Conservation (phyloP, 2,888 invertebrate species). For the Harpalus rufipes region DNA sequence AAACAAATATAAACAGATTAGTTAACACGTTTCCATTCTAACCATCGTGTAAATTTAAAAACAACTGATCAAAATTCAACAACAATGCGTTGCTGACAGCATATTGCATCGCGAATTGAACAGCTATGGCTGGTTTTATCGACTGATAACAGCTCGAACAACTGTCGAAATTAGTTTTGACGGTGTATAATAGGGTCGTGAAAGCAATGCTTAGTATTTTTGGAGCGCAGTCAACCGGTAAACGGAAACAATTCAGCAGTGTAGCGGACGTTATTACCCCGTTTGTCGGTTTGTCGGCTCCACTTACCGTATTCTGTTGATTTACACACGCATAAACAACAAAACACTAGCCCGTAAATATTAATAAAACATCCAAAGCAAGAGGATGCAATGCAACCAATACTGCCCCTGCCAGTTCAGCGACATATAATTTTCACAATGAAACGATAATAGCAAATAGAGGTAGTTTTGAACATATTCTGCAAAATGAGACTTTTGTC, state of each 20-base stretch:
- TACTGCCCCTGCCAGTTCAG: background rate
- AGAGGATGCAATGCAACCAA: background rate
- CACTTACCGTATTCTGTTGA: constrained; percentile 67
- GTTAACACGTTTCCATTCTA: background rate
- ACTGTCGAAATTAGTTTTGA: constrained; percentile 37
- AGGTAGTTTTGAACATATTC: too few relatives aligned
- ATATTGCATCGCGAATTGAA: constrained; percentile 16
- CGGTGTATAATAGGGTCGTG: constrained; percentile 18
- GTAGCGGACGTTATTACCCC: constrained; percentile 71
- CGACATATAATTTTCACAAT: background rate
- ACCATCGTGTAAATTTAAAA: background rate
- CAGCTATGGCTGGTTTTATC: constrained; percentile 9
- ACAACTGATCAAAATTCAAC: constrained; percentile 19
- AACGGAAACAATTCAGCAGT: constrained; percentile 54
- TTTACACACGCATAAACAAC: constrained; percentile 71
- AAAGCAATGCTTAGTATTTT: constrained; percentile 38
- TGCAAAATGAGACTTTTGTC: background rate
- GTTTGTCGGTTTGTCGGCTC: constrained; percentile 69
- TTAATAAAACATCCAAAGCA: constrained; percentile 50
- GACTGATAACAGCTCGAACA: constrained; percentile 37
- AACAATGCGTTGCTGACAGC: background rate
- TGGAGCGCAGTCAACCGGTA: constrained; percentile 49
- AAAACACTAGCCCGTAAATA: constrained; percentile 61
- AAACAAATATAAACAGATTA: background rate
- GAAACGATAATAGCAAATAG: too few relatives aligned